phyloP scores from a whole-genome alignment of 1,140 invertebrate species.

The Aphaenogaster floridana region DNA sequence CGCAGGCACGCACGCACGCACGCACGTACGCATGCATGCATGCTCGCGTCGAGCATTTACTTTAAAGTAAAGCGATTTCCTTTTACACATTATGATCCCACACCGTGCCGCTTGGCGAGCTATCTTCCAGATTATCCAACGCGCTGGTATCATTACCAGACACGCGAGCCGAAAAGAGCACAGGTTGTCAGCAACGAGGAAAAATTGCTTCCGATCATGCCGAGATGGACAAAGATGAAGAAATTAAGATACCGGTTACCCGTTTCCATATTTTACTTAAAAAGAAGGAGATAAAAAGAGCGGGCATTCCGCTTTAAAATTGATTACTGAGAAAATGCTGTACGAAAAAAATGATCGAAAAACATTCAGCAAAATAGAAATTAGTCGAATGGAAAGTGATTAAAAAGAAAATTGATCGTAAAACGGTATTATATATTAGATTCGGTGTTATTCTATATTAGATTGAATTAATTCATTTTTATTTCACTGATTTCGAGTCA shows the following conservation, averaged over 20 bases:
- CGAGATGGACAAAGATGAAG: constrained; percentile 50
- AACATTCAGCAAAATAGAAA: constrained; percentile 9
- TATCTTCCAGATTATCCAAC: constrained; percentile 75
- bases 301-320: background rate
- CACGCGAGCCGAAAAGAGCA: constrained; percentile 68
- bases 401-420: background rate
- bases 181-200: constrained; percentile 44
- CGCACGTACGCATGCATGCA: constrained; percentile 56
- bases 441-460: background rate
- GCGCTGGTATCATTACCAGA: constrained; percentile 71
- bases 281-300: background rate
- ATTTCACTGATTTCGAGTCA: background rate
- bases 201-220: constrained; percentile 65
- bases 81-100: constrained; percentile 82
- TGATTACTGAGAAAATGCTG: background rate
- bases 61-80: constrained; percentile 83
- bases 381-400: background rate
- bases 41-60: constrained; percentile 77
- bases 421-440: background rate
- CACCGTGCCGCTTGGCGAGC: constrained; percentile 65
- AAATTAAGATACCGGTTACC: constrained; percentile 31
- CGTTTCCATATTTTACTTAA: constrained; percentile 23
- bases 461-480: background rate
- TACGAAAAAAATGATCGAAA: background rate
- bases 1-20: constrained; percentile 71